These are phyloP conservation scores for Tetragonula clypearis DNA, from an alignment of 1,140 invertebrate genomes.

Conservation along the genomic window DNA sequence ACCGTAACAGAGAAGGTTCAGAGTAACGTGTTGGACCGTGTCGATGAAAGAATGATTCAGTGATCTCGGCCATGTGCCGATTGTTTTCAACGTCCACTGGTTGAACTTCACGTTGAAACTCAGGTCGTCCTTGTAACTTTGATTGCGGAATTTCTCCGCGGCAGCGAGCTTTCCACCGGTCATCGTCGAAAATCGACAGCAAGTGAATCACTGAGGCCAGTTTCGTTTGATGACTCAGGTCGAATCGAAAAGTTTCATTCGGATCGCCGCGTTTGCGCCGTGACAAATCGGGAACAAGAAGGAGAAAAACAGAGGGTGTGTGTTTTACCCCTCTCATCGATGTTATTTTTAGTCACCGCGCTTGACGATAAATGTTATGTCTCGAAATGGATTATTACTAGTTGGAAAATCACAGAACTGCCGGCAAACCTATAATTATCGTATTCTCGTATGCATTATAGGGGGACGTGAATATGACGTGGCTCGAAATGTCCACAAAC, in stretches of 20 bases:
- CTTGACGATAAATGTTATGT: neutral
- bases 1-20: constrained; percentile 7
- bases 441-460: neutral
- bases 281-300: too few species aligned
- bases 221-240: neutral
- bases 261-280: neutral
- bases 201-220: too few species aligned
- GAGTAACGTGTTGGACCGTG: neutral
- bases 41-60: neutral
- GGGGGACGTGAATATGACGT: too few species aligned
- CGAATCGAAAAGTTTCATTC: neutral
- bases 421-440: neutral
- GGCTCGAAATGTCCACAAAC: too few species aligned
- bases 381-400: neutral
- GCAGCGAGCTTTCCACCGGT: neutral
- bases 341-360: too few species aligned
- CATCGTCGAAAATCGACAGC: neutral
- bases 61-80: constrained; percentile 35
- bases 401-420: neutral
- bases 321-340: too few species aligned
- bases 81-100: constrained; percentile 8
- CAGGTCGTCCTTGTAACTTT: constrained; percentile 7
- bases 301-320: too few species aligned
- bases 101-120: constrained; percentile 7
- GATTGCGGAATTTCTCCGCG: neutral